phyloP scores from a whole-genome alignment of 2,888 invertebrate species.

The Nezara viridula region DNA sequence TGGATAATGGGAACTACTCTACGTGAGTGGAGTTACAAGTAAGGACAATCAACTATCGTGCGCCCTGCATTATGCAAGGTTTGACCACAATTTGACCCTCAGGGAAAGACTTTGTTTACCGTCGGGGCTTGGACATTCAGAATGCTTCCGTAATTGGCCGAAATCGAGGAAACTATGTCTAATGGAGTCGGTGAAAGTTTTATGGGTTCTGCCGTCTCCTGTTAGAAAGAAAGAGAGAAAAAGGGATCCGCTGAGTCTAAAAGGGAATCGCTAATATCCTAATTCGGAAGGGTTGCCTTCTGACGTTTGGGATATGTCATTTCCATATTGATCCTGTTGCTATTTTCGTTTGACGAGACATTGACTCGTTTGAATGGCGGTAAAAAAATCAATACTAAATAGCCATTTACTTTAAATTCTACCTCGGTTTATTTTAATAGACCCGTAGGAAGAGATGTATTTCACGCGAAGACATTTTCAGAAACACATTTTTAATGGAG shows the following conservation, averaged over 20 bases:
- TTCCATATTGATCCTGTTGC: neutral
- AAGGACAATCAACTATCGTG: conserved; percentile 9
- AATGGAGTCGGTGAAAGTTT: neutral
- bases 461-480: no score
- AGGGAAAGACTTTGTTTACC: neutral
- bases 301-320: neutral
- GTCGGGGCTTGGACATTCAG: neutral
- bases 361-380: neutral
- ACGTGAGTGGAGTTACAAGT: conserved; percentile 3
- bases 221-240: neutral
- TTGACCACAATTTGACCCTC: neutral
- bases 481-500: no score
- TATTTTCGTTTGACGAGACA: neutral
- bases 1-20: neutral
- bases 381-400: no score
- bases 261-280: neutral
- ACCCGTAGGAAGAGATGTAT: no score
- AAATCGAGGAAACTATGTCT: neutral
- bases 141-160: neutral
- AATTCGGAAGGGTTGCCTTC: neutral
- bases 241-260: neutral
- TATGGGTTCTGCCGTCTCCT: neutral
- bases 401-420: no score
- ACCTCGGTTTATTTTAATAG: no score
- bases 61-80: neutral